These are phyloP conservation scores for Melanotaenia trifasciata DNA, from an alignment of 2,797 vertebrate species.

Conservation along the genomic window DNA sequence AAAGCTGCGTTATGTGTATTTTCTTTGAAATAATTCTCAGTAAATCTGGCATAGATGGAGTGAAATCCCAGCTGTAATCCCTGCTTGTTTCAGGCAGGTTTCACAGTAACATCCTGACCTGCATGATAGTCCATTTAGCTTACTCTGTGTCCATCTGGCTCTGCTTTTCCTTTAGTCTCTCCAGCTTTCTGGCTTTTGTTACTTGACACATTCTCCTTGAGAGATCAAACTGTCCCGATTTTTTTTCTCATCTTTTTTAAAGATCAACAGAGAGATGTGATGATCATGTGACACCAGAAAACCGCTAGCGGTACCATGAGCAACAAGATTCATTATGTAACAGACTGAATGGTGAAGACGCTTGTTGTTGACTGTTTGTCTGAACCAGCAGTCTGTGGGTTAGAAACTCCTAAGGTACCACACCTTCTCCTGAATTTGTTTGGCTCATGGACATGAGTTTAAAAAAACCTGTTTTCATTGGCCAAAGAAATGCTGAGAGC, in stretches of 20 bases:
- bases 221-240: too few species aligned
- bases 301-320: too few species aligned
- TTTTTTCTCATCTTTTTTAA: too few species aligned
- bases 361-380: background rate
- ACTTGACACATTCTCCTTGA: background rate
- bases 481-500: conserved; percentile 1
- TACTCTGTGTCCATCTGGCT: conserved; percentile 39
- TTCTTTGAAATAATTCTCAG: conserved; percentile 48
- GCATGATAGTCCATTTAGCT: conserved; percentile 36
- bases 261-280: too few species aligned
- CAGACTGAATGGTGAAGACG: background rate
- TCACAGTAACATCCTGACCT: conserved; percentile 8
- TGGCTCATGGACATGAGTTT: background rate
- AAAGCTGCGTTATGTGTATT: conserved; percentile 47
- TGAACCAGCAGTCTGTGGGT: too few species aligned
- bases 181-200: too few species aligned
- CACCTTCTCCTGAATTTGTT: background rate
- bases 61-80: conserved; percentile 54
- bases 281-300: too few species aligned
- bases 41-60: conserved; percentile 40
- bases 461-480: background rate
- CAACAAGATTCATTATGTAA: too few species aligned
- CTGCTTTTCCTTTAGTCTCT: conserved; percentile 17
- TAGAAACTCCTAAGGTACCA: background rate
- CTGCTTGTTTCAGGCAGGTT: conserved; percentile 11